Evolutionary conservation across 2,113 vertebrate genomes (phyloP), one percentile per base, ranked within the genome.

Genomic region (Carassius gibelio): DNA sequence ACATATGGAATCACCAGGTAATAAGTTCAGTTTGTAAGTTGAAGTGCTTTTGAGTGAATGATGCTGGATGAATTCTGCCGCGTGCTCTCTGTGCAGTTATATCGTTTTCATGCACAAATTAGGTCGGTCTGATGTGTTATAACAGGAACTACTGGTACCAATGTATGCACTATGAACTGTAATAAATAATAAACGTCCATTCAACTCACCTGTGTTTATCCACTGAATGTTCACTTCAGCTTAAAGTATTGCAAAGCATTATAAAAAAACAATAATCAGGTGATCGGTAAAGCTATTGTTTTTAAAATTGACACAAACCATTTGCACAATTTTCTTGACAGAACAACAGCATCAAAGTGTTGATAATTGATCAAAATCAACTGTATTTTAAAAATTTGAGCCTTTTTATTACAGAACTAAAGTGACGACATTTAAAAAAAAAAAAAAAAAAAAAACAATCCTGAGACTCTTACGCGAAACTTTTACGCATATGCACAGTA

Each of bases 91-190:
- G 83, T 84, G 34, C 87, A 86, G 88, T 91, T 38, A 52, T 57
- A 82, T 83, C 64, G 83, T 90, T 84, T 89, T 86, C 83, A 85
- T 77, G 55, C 85, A 88, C 83, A 89, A 85, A 83, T 78, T 89
- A 91, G 90, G 89, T 93, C 91, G 89, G 85, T 92, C 45, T 48
- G 9, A 48, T 48, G 89, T 85, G 89, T 85, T 93, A 13, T 92
- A 74, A 80, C 77, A 81, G 89, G 86, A 91, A 52, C 90, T 89
- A 91, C 90, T 87, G 88, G 90, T 92, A 92, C 84, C 82, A 91
- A 88, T 92, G 93, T 94, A 91, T 88, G 89, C 94, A 94, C 94
- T 94, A 93, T 94, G 92, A 93, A 92, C 84, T 90, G 77, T 90
- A 94, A 94, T 93, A 94, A 94, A 95, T 84, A 89, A 87, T 88